Base-by-base conservation (phyloP, 2,888 invertebrate genomes). In the Hemaris fuciformis region DNA sequence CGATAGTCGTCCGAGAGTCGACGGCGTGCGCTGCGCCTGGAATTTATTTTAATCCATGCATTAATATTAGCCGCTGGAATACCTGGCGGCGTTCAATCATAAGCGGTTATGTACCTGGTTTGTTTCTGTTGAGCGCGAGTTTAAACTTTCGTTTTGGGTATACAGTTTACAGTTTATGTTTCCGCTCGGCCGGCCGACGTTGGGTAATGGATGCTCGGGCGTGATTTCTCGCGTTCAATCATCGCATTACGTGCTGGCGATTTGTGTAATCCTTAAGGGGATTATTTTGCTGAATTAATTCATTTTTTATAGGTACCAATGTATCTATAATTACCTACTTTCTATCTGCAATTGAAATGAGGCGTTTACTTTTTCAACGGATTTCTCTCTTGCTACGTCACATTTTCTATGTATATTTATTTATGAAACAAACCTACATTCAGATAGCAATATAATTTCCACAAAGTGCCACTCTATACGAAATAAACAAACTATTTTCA, bases 61-160 rank as follows among this genome's bases (percentile, higher is more conserved):
- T 90, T 89, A 90, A 89, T 89, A 90, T 85, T 84, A 75, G 77
- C 80, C 77, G 80, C 81, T 78, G 83, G 83, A 90, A 90, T 91
- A 91, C 85, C 90, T 86, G 89, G 68, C 79, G 78, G 83, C 84
- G 82, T 88, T 91, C 89, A 90, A 91, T 91, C 91, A 91, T 91
- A 91, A 80, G 77, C 77, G 79, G 41, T 23, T 77, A 78, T 79
- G 84, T 85, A 89, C 89, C 91, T 91, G 91, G 90, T 91, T 91
- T 89, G 89, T 90, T 91, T 91, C 91, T 86, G 83, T 84, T 86
- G 82, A 77, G 81, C 79, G 76, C 77, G 77, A 77, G 81, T 82
- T 83, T 81, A 76, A 73, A 73, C 76, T 75, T 77, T 71, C 71
- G 76, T 73, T 77, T 76, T 73, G 69, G 73, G 75, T 80, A 77